Conservation (phyloP, 53 echinoderm and acorn worm species). For the Crossaster papposus region DNA sequence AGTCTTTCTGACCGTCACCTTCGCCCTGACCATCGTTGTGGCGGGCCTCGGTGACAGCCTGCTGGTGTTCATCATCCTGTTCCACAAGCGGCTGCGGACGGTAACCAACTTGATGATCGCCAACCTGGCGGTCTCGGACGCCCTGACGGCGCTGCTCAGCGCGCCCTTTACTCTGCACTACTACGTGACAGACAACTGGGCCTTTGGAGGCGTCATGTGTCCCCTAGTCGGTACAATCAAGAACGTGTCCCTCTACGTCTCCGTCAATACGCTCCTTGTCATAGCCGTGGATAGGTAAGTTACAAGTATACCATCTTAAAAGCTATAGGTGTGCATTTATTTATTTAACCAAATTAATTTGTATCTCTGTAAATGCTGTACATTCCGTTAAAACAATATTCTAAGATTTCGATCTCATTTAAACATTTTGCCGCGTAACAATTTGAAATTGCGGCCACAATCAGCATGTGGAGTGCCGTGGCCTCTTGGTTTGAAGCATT, state of each 20-base stretch:
- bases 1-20: conserved; percentile 72
- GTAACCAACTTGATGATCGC: conserved; percentile 96
- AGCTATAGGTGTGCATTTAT: no score
- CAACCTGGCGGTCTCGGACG: conserved; percentile 92
- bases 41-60: conserved; percentile 91
- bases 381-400: no score
- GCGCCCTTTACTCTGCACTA: conserved; percentile 79
- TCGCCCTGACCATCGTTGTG: conserved; percentile 76
- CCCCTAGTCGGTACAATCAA: conserved; percentile 84
- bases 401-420: no score
- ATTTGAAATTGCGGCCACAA: no score
- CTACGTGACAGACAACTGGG: conserved; percentile 84
- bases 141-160: conserved; percentile 85
- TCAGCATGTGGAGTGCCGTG: no score
- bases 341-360: no score
- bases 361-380: no score
- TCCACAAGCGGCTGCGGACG: conserved; percentile 79
- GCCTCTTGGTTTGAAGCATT: no score
- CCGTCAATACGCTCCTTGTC: conserved; percentile 93
- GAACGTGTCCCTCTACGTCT: conserved; percentile 89
- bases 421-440: no score
- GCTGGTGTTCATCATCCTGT: conserved; percentile 81
- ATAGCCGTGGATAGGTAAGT: conserved; percentile 94
- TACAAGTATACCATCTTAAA: background rate
- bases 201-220: conserved; percentile 87